Conservation (phyloP, 1,140 invertebrate genomes). For the Manduca sexta region DNA sequence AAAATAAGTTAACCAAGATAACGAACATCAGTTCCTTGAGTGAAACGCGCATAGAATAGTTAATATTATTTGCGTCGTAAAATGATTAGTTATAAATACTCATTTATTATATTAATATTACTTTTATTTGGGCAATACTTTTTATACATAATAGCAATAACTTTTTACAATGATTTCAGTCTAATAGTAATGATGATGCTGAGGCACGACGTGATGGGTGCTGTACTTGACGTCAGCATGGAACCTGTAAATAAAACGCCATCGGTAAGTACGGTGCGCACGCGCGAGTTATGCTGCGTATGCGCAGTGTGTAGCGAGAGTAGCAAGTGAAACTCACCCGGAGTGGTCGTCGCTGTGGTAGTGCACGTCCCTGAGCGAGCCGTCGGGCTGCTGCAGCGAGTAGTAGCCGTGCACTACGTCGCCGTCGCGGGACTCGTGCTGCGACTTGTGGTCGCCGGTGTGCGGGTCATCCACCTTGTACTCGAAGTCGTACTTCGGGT, state of each 20-base stretch:
- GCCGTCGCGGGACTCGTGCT: conserved; percentile 38
- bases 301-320: background rate
- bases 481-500: conserved; percentile 36
- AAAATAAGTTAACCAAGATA: too few relatives aligned
- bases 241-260: conserved; percentile 20
- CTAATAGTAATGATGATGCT: conserved; percentile 17
- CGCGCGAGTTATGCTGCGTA: too few relatives aligned
- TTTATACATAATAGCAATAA: too few relatives aligned
- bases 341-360: conserved; percentile 47
- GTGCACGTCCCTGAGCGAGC: conserved; percentile 44
- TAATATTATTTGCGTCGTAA: too few relatives aligned
- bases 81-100: too few relatives aligned
- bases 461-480: conserved; percentile 65
- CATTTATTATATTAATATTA: too few relatives aligned
- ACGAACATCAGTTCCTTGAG: too few relatives aligned
- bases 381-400: conserved; percentile 50
- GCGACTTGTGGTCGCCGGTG: conserved; percentile 38
- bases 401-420: conserved; percentile 43
- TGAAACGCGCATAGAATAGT: too few relatives aligned
- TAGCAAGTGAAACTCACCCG: conserved; percentile 18
- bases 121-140: too few relatives aligned
- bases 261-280: too few relatives aligned
- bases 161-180: too few relatives aligned
- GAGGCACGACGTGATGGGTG: conserved; percentile 30
- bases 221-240: conserved; percentile 33